Base-by-base conservation (phyloP, 2,113 vertebrate species). In the Phylloscopus whistleri region DNA sequence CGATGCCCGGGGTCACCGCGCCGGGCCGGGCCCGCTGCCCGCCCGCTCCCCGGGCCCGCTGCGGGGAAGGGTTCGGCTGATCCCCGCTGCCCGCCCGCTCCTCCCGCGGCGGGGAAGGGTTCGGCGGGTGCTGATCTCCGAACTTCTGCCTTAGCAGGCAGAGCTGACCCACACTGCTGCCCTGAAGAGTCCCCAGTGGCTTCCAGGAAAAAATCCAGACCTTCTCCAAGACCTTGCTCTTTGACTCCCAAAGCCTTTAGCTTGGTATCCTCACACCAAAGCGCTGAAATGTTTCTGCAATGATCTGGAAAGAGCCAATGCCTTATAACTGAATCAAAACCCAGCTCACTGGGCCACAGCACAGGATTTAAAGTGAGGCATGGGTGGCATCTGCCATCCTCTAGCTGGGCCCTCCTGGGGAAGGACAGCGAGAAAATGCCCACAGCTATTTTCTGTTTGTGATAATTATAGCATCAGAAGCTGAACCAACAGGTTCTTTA, bases 401-500 rank as follows among this genome's bases (percentile, higher is more conserved):
- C 55, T 35, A 62, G 39, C 64, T 55, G 66, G 49, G 56, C n/a
- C 48, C 62, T 91, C 22, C 3, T 11, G 16, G 84, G 92, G 41
- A 69, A 92, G 93, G 59, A 72, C 51, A 43, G 46, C 4, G 9
- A 72, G 63, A 93, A 94, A 93, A 69, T 72, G 89, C 93, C 84
- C 43, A 26, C 60, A 68, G 92, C 86, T 78, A 16, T 84, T 93
- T 93, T 86, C 67, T 83, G 55, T 82, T 87, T 60, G 41, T 16
- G n/a, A 16, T 94, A 94, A 96, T 96, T 81, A 89, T 22, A 92
- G 80, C 49, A 87, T 63, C 81, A 58, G 68, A 90, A 74, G 78
- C 95, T 88, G 70, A 95, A 93, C 96, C 44, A 92, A 91, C 94
- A 91, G 84, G 95, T 96, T 96, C 85, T 84, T 82, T 77, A 85